These are phyloP conservation scores for Drosophila pseudotakahashii DNA, from an alignment of 2,888 invertebrate genomes.

Conservation along the genomic window DNA sequence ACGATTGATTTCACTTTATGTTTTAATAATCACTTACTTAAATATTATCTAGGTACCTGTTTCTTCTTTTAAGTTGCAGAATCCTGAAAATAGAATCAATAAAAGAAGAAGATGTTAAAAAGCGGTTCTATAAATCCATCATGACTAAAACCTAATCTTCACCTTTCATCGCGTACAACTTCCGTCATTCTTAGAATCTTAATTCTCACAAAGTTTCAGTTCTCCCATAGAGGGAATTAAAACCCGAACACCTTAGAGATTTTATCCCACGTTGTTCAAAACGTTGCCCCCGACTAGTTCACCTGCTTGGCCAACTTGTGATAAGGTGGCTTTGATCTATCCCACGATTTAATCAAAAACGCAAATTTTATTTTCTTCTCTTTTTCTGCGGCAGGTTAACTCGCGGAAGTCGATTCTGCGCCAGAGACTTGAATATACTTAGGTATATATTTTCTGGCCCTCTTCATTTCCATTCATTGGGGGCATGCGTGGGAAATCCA, in stretches of 20 bases:
- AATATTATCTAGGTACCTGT: too few relatives aligned
- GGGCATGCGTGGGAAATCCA: conserved; percentile 69
- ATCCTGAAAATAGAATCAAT: neutral
- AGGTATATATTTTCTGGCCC: conserved; percentile 7
- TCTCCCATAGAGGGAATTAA: conserved; percentile 2
- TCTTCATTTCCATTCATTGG: conserved; percentile 41
- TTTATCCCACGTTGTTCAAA: conserved; percentile 52
- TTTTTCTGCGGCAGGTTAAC: conserved; percentile 31
- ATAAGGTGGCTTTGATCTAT: conserved; percentile 66
- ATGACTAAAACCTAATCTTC: neutral
- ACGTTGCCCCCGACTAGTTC: conserved; percentile 18
- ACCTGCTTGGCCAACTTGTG: conserved; percentile 36
- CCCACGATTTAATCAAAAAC: conserved; percentile 81
- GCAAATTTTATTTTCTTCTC: conserved; percentile 64
- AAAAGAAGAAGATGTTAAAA: neutral
- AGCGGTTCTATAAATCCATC: neutral
- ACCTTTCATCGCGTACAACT: conserved; percentile 16
- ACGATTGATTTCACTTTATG: conserved; percentile 10
- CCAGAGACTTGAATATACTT: conserved; percentile 4
- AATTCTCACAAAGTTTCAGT: conserved; percentile 11
- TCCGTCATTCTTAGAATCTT: conserved; percentile 16
- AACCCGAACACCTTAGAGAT: conserved; percentile 14
- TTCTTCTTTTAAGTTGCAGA: neutral
- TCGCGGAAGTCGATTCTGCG: conserved; percentile 65
- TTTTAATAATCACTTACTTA: conserved; percentile 9